phyloP scores from a whole-genome alignment of 2,888 invertebrate genomes.

The Drosophila anceps region DNA sequence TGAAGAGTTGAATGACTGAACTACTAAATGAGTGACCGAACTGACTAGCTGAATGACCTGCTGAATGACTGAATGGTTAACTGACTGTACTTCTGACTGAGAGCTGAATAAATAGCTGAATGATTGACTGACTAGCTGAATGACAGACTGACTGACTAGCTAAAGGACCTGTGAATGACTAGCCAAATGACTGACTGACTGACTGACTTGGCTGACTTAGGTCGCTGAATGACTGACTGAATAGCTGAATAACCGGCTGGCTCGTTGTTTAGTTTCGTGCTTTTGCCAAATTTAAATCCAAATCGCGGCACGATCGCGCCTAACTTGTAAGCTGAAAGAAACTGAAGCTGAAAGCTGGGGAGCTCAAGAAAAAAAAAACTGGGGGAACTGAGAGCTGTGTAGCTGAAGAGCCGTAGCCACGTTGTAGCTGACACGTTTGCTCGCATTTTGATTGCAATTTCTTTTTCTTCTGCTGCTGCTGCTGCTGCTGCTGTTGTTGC shows the following conservation, averaged over 20 bases:
- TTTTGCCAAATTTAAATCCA: constrained; percentile 78
- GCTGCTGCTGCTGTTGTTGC: constrained; percentile 5
- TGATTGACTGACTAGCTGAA: constrained; percentile 4
- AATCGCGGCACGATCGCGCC: constrained; percentile 74
- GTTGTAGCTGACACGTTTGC: constrained; percentile 80
- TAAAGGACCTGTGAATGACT: background rate
- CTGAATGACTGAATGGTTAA: background rate
- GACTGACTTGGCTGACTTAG: background rate
- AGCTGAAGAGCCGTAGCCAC: constrained; percentile 45
- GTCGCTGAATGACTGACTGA: constrained; percentile 14
- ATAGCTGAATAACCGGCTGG: constrained; percentile 27
- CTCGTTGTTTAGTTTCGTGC: constrained; percentile 61
- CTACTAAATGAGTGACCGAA: background rate
- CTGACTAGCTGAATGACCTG: constrained; percentile 3
- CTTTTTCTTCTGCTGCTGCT: constrained; percentile 54
- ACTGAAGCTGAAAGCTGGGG: constrained; percentile 33
- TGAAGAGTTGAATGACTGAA: constrained; percentile 9
- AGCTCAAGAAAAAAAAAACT: constrained; percentile 4
- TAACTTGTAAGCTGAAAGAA: constrained; percentile 27
- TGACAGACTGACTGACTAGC: background rate
- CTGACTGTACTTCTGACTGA: background rate
- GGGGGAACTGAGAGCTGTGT: constrained; percentile 11
- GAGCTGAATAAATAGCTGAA: background rate
- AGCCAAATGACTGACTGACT: background rate
- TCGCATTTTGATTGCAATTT: constrained; percentile 83